Conservation (phyloP, 2,888 invertebrate genomes). For the Atethmia centrago region DNA sequence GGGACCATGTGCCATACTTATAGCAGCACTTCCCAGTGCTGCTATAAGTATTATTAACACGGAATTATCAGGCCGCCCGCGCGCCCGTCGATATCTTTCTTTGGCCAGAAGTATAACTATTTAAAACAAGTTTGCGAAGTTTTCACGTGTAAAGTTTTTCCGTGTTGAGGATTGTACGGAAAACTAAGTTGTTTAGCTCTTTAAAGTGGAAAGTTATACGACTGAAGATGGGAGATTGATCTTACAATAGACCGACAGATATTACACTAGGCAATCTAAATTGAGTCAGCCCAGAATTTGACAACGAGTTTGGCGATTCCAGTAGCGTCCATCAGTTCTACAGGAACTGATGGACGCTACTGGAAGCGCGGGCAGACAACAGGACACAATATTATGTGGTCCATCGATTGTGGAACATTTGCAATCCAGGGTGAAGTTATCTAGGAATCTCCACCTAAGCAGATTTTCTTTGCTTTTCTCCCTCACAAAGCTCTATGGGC, state of each 20-base stretch:
- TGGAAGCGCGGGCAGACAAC: not conserved
- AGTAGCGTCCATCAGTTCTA: not conserved
- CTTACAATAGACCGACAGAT: not conserved
- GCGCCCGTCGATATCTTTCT: constrained; percentile 69
- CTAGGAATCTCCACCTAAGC: too few relatives aligned
- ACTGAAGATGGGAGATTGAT: constrained; percentile 1
- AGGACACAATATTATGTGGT: not conserved
- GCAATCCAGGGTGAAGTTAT: too few relatives aligned
- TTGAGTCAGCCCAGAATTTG: not conserved
- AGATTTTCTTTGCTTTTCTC: not conserved
- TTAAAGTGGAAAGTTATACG: not conserved
- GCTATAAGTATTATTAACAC: constrained; percentile 78
- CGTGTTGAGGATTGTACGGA: constrained; percentile 20
- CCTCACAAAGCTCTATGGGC: not conserved
- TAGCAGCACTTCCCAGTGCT: too few relatives aligned
- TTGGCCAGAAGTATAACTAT: constrained; percentile 59
- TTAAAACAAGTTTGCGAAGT: constrained; percentile 60
- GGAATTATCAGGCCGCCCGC: constrained; percentile 71
- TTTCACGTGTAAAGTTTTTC: constrained; percentile 34
- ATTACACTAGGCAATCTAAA: not conserved
- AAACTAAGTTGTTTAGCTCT: constrained; percentile 26
- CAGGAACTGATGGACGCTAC: too few relatives aligned
- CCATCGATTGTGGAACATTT: not conserved
- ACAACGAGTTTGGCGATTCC: too few relatives aligned
- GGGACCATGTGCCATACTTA: constrained; percentile 81